Evolutionary conservation across 2,797 vertebrate genomes (phyloP).

Genomic region (Smutsia gigantea): DNA sequence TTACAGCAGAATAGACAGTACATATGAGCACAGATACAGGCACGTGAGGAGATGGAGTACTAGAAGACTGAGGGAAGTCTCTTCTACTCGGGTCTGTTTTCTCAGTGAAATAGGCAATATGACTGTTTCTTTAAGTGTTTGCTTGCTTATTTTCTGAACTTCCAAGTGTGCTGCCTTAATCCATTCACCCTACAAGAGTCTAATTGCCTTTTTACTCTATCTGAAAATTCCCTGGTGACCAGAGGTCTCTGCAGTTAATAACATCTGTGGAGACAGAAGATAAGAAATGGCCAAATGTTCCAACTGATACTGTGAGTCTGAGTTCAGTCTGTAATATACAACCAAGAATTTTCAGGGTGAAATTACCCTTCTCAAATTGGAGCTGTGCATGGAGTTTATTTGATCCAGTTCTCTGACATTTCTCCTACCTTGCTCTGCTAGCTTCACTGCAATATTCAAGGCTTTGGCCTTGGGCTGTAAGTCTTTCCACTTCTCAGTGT

Average conservation of each 20-base stretch:
- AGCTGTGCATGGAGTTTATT: neutral
- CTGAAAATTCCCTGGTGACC: neutral
- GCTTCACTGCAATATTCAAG: neutral
- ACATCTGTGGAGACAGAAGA: neutral
- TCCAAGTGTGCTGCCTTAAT: neutral
- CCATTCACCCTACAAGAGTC: neutral
- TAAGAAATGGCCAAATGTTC: neutral
- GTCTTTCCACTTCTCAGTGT: neutral
- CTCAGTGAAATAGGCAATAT: neutral
- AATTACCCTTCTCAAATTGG: neutral
- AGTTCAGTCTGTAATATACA: neutral
- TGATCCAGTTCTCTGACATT: conserved; percentile 25
- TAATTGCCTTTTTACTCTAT: conserved; percentile 35
- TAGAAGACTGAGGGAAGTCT: neutral
- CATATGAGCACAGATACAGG: neutral
- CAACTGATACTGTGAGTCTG: neutral
- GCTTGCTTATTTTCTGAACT: conserved; percentile 49
- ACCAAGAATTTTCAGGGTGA: neutral
- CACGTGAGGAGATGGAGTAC: neutral
- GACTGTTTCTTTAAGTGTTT: conserved; percentile 49
- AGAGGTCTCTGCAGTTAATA: conserved; percentile 14
- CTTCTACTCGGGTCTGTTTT: neutral
- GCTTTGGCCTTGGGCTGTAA: neutral
- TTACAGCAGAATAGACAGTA: neutral
- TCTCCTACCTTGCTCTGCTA: neutral